Base-by-base conservation (phyloP, 2,113 vertebrate genomes). In the Prunella himalayana region DNA sequence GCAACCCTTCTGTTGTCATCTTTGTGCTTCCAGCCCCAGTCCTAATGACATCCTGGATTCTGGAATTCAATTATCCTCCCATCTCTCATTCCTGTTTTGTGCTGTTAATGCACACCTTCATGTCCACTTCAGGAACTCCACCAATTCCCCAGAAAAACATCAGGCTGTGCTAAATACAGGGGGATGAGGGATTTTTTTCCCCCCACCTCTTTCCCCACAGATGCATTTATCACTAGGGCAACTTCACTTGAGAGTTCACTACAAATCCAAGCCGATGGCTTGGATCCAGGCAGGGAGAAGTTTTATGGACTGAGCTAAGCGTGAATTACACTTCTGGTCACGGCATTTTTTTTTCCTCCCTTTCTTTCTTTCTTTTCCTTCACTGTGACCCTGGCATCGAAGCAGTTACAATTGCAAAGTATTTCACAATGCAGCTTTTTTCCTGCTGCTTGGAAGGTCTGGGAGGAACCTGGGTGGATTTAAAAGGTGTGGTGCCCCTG, bases 251-350 rank as follows among this genome's bases (percentile, higher is more conserved):
- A 94, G 93, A 86, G 61, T 72, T 92, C 93, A 89, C 93, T 79
- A 86, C 92, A 95, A 94, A 91, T 78, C 69, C 89, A 91, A 75
- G 86, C 50, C 42, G 18, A 65, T 95, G 96, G 93, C 87, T 82
- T 50, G 51, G 45, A 79, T 95, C 94, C 96, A 96, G 78, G 50
- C 69, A 89, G 56, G 83, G 81, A 92, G 87, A 96, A 79, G 63
- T 94, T 95, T 95, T 96, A 95, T 94, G 61, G 94, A 76, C 84
- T 95, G 95, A 95, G 87, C 93, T 96, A 96, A 97, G 95, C 1
- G 41, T 94, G 95, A 95, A 89, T 92, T 95, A 87, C 89, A 65
- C 89, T 89, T 91, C 71, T 60, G 81, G 69, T 90, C 65, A 72
- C 1, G 6, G 30, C 44, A 17, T 37, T 30, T 27, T 23, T 7